Evolutionary conservation across 2,888 invertebrate genomes (phyloP), one percentile per base, ranked within the genome.

Genomic region (Metacarcinus magister): DNA sequence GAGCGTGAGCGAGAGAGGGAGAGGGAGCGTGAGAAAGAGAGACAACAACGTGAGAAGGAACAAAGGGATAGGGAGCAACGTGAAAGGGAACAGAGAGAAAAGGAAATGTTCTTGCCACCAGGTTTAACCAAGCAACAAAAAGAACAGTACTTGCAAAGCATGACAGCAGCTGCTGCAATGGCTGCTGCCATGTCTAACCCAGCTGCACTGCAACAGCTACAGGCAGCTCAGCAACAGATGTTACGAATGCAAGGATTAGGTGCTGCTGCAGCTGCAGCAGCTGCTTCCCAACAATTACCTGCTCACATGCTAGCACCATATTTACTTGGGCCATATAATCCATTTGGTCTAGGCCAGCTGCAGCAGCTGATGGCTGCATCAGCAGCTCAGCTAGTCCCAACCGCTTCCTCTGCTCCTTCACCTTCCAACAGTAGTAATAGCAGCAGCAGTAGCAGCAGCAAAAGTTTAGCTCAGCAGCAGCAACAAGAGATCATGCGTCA

Each of bases 361-460:
- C 97, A 97, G 93, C 97, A 96, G 92, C 95, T 96, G 87, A 97
- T 95, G 96, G 95, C 96, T 92, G 94, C 97, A 43, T 94, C 96
- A 94, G 95, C 97, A 94, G 95, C 97, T 92, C 97, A 97, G 96
- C 97, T 97, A 96, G 97, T 96, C 46, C 97, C 97, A 28, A 91
- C 95, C 98, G 92, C 96, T 92, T 95, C 97, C 28, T 95, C 97
- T 67, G 96, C 96, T 67, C 95, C 96, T 54, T 94, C 95, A 75
- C 90, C 96, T 54, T 94, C 95, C 91, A 92, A 89, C 94, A 95
- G 93, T 96, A 97, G 87, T 97, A 16, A 98, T 98, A 82, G 98
- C 98, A 96, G 98, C 99, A 98, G 99, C 99, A 97, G 99, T 98
- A 0, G 97, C 97, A 97, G 97, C 97, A 97, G 95, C 97, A 97